Base-by-base conservation (phyloP, 2,113 vertebrate species). In the Oryzias javanicus region DNA sequence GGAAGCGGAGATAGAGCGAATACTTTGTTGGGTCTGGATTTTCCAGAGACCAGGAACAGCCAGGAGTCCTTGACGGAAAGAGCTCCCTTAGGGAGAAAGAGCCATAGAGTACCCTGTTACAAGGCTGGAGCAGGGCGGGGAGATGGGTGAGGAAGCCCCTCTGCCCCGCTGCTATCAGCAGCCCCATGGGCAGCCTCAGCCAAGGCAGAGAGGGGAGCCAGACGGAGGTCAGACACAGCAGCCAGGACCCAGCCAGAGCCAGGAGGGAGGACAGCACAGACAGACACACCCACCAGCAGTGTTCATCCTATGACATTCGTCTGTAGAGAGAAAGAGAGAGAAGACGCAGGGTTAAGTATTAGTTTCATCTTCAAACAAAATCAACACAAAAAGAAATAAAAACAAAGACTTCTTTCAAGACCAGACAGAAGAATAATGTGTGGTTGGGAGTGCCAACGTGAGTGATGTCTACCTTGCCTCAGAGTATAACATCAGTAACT, bases 241-340 rank as follows among this genome's bases (percentile, higher is more conserved):
- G 84, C 86, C 85, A 88, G 84, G 74, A 79, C 85, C 89, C 87
- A 76, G 84, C 87, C 91, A 96, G 91, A 88, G 93, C 92, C 91
- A 97, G 91, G 91, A 96, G 88, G 88, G 94, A 97, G 89, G 92
- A 96, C 88, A 98, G 97, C 94, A 98, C 94, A 98, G 94, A 95
- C 94, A 98, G 93, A 96, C 95, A 97, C 94, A 98, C 94, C 94
- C 94, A 94, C 94, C 95, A 96, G 94, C 96, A 96, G 97, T 94
- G 95, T 94, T 98, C 96, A 99, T 99, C 97, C 96, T 99, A 99
- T 96, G 97, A 95, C 96, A 98, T 97, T 95, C 90, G 96, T 94
- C 97, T 99, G 91, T 14, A 67, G 62, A 45, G 59, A 79, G 63
- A 80, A 69, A 88, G 65, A 64, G n/a, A 70, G 5, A 66, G 18